Base-by-base conservation (phyloP, 2,797 vertebrate species). In the Epinephelus awoara region DNA sequence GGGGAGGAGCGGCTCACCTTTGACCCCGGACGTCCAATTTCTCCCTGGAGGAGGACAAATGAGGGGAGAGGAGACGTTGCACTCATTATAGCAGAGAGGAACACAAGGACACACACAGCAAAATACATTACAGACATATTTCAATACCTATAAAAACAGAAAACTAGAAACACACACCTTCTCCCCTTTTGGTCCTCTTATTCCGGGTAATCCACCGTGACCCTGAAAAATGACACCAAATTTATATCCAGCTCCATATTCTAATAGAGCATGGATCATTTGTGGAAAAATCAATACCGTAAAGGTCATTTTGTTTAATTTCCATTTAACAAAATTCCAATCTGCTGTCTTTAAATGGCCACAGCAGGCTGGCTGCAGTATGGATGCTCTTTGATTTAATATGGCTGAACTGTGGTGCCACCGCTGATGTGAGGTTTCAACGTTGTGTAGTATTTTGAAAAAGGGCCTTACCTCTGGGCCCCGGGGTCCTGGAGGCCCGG, bases 21-120 rank as follows among this genome's bases (percentile, higher is more conserved):
- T 95, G 96, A 96, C 94, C 98, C 98, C 1, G 97, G 97, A 85
- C 96, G 97, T 94, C 98, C 98, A 91, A 98, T 96, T 92, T 98
- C 98, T 91, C 98, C 98, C 98, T 99, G 93, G 64, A 88, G 87
- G 89, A 93, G 85, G 82, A 93, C 72, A 89, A 83, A 90, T 78
- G 86, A 84, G 88, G 91, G 55, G 56, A 74, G 64, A 77, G 52
- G 61, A 86, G 73, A 82, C 50, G 29, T 29, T 6, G 72, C 6
- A 11, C 34, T 90, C 68, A 19, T 91, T 85, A 83, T 73, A 82
- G 58, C 70, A 77, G 23, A 72, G 65, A 75, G 49, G 25, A 71
- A 59, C 51, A 77, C 86, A 86, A 89, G 83, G 91, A 87, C 85
- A 88, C 40, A 57, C 12, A 10, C 44, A 40, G 69, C 21, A 74